A percentile compares a stretch with the other conserved stretches of the same genome.
phyloP scores from a whole-genome alignment of 2,888 invertebrate species.

The Odontomyia ornata region DNA sequence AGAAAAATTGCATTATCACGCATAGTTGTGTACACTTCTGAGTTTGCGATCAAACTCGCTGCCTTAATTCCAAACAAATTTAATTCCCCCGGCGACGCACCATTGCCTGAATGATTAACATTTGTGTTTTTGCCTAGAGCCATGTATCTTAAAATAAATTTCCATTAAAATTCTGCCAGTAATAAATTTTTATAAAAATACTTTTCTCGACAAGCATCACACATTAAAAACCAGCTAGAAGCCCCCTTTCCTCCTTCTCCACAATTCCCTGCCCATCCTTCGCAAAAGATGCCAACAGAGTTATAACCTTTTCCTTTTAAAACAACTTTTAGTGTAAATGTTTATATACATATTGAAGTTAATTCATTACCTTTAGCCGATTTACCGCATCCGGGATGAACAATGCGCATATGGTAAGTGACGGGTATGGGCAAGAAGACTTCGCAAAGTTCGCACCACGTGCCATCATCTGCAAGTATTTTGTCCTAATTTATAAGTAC shows the following conservation, averaged over 20 bases:
- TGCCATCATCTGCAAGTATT: conserved; percentile 59
- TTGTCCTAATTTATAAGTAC: neutral
- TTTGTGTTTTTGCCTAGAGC: conserved; percentile 61
- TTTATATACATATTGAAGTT: neutral
- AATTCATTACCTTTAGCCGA: conserved; percentile 72
- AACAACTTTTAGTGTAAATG: neutral
- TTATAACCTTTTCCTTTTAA: conserved; percentile 81
- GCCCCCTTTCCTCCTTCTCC: conserved; percentile 83
- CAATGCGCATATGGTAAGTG: conserved; percentile 89
- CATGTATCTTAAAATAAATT: conserved; percentile 55
- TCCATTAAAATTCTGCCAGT: too few relatives aligned
- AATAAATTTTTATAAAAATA: conserved; percentile 62
- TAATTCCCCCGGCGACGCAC: conserved; percentile 61
- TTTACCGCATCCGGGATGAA: conserved; percentile 91
- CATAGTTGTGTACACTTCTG: conserved; percentile 71
- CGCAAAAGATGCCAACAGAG: conserved; percentile 85
- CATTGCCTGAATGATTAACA: conserved; percentile 60
- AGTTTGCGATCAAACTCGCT: conserved; percentile 61
- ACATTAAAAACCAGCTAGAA: conserved; percentile 91
- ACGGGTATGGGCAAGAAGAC: conserved; percentile 78
- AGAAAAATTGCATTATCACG: conserved; percentile 95
- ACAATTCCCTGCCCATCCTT: conserved; percentile 89
- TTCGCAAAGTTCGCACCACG: conserved; percentile 87
- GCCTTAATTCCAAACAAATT: conserved; percentile 63
- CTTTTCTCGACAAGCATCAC: conserved; percentile 88